Conservation (phyloP, 2,797 vertebrate genomes). For the Catostomus latipinnis region DNA sequence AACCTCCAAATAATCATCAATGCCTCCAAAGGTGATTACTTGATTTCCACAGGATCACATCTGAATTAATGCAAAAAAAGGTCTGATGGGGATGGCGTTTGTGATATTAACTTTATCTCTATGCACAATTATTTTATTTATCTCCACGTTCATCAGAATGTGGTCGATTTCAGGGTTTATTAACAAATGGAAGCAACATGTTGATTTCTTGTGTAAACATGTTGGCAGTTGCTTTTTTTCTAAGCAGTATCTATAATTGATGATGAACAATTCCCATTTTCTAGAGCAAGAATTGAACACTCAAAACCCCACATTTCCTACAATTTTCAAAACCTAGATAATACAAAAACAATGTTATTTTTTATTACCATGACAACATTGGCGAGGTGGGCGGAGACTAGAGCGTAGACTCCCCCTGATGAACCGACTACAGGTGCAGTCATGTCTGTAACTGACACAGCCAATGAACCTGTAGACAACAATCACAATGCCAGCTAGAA, state of each 20-base stretch:
- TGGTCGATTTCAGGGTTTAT: neutral
- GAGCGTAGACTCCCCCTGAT: constrained; percentile 96
- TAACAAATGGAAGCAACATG: too few relatives aligned
- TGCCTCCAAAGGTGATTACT: too few relatives aligned
- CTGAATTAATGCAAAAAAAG: too few relatives aligned
- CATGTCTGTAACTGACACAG: constrained; percentile 95
- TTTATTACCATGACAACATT: constrained; percentile 94
- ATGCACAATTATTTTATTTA: too few relatives aligned
- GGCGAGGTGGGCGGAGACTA: constrained; percentile 95
- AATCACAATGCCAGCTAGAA: too few relatives aligned
- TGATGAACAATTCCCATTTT: neutral
- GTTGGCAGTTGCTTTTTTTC: neutral
- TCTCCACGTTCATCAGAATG: neutral
- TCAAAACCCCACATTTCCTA: neutral
- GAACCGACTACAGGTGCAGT: constrained; percentile 94
- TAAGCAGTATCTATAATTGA: neutral
- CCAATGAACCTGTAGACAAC: constrained; percentile 85
- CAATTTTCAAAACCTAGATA: neutral
- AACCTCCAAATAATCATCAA: too few relatives aligned
- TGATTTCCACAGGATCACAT: too few relatives aligned
- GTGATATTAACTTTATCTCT: too few relatives aligned
- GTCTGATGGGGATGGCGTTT: too few relatives aligned
- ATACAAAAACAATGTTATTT: neutral
- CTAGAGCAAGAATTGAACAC: neutral
- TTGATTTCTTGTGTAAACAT: too few relatives aligned